Percentiles rank a stretch among this genome's conserved stretches.
These are phyloP conservation scores for Spisula subtruncata DNA, from an alignment of 2,888 invertebrate genomes.

Conservation along the genomic window DNA sequence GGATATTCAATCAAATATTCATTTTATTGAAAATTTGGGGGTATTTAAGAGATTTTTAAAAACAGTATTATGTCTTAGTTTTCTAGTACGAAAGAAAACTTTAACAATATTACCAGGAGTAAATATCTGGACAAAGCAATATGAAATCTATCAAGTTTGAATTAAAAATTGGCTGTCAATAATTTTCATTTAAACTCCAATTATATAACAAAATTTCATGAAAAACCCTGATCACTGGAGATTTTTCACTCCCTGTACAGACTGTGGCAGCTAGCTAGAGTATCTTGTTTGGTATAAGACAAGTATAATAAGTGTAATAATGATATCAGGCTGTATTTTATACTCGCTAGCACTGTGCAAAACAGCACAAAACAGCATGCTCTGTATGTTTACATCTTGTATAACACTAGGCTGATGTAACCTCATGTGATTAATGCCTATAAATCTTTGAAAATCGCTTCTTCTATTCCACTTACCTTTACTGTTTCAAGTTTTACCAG, in stretches of 20 bases:
- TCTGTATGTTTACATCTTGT: conserved; percentile 53
- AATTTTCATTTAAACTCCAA: not conserved
- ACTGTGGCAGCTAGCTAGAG: not conserved
- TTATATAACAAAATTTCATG: conserved; percentile 2
- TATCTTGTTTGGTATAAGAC: conserved; percentile 30
- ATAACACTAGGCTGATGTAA: conserved; percentile 48
- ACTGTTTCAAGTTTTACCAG: conserved; percentile 13
- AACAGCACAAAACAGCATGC: conserved; percentile 42
- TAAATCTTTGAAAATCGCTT: conserved; percentile 56
- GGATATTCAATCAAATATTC: too few relatives aligned
- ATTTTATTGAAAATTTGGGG: not conserved
- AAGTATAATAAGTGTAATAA: conserved; percentile 33
- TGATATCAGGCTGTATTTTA: conserved; percentile 40
- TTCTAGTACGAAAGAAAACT: not conserved
- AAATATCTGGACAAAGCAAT: not conserved
- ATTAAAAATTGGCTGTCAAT: not conserved
- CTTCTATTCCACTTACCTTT: not conserved
- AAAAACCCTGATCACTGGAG: not conserved
- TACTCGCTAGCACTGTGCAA: conserved; percentile 38
- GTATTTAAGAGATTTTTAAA: conserved; percentile 1
- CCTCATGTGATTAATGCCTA: conserved; percentile 48
- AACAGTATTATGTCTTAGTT: not conserved
- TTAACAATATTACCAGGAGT: not conserved
- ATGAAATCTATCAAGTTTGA: not conserved
- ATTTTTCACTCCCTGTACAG: not conserved